Percentiles rank a stretch among this genome's conserved stretches.
These are phyloP conservation scores for Pica pica DNA, from an alignment of 2,113 vertebrate genomes.

Conservation along the genomic window DNA sequence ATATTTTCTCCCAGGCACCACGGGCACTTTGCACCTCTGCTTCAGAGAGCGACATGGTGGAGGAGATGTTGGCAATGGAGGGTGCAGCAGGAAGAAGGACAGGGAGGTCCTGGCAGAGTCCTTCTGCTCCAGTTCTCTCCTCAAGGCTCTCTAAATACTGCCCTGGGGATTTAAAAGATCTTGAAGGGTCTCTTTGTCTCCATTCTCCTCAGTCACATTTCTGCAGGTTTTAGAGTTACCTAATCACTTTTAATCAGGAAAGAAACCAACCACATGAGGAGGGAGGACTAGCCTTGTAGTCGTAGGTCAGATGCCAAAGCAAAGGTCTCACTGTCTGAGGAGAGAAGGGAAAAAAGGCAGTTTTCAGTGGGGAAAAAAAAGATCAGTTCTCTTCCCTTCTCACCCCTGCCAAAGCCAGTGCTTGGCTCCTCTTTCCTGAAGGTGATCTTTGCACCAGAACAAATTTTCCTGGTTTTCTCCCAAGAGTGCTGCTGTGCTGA, in stretches of 20 bases:
- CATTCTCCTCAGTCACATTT: background rate
- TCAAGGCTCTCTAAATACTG: conserved; percentile 36
- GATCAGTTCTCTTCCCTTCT: background rate
- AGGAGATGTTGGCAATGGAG: background rate
- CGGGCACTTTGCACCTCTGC: conserved; percentile 52
- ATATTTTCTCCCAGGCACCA: conserved; percentile 40
- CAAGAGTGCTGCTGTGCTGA: background rate
- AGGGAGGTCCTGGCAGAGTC: background rate
- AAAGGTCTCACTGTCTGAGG: background rate
- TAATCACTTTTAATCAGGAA: conserved; percentile 68
- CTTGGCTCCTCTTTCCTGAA: background rate
- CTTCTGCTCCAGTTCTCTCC: conserved; percentile 2
- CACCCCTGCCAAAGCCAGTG: background rate
- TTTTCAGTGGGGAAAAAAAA: background rate
- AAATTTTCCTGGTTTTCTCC: background rate
- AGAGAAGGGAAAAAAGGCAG: background rate
- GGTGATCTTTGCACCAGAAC: background rate
- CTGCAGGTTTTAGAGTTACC: conserved; percentile 30
- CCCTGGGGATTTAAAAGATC: conserved; percentile 15
- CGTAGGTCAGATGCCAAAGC: background rate
- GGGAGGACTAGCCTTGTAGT: background rate
- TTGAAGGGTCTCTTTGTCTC: conserved; percentile 48
- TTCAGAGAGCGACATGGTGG: conserved; percentile 25
- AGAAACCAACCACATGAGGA: conserved; percentile 48
- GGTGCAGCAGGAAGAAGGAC: background rate